Evolutionary conservation across 2,113 vertebrate species (phyloP).

Genomic region (Bettongia penicillata): DNA sequence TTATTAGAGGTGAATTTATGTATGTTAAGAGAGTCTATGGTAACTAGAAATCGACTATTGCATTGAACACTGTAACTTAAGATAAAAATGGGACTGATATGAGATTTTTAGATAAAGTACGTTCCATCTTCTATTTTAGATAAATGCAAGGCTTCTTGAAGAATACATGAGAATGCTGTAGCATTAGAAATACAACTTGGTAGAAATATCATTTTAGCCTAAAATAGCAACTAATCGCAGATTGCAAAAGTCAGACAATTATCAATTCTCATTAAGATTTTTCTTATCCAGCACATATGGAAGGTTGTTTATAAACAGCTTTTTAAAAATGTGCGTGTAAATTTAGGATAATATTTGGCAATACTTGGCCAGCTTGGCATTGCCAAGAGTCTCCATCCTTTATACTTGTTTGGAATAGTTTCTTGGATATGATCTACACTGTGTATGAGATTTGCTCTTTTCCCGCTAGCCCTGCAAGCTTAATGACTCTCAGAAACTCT

Average conservation of each 20-base stretch:
- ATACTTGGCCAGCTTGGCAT: conserved; percentile 42
- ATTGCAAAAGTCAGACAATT: conserved; percentile 82
- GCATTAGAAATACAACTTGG: conserved; percentile 73
- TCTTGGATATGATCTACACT: conserved; percentile 1
- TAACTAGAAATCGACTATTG: conserved; percentile 39
- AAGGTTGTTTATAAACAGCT: conserved; percentile 57
- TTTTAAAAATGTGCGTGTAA: conserved; percentile 35
- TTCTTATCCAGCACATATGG: conserved; percentile 46
- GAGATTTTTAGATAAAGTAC: conserved; percentile 62
- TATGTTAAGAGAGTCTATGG: conserved; percentile 45
- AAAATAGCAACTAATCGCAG: conserved; percentile 82
- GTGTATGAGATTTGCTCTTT: conserved; percentile 25
- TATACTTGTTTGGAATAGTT: conserved; percentile 15
- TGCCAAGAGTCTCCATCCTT: conserved; percentile 42
- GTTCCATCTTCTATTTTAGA: conserved; percentile 80
- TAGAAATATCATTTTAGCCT: conserved; percentile 73
- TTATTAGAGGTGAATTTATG: conserved; percentile 18
- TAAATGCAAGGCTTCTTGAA: conserved; percentile 79
- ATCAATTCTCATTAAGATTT: conserved; percentile 61
- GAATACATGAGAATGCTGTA: conserved; percentile 70
- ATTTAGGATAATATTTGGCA: conserved; percentile 42
- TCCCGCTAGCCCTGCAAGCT: background rate
- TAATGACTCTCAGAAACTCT: conserved; percentile 13
- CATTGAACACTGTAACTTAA: conserved; percentile 38
- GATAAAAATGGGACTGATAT: conserved; percentile 47